Conservation (phyloP, 1,140 invertebrate genomes). For the Drosophila chauvacae region DNA sequence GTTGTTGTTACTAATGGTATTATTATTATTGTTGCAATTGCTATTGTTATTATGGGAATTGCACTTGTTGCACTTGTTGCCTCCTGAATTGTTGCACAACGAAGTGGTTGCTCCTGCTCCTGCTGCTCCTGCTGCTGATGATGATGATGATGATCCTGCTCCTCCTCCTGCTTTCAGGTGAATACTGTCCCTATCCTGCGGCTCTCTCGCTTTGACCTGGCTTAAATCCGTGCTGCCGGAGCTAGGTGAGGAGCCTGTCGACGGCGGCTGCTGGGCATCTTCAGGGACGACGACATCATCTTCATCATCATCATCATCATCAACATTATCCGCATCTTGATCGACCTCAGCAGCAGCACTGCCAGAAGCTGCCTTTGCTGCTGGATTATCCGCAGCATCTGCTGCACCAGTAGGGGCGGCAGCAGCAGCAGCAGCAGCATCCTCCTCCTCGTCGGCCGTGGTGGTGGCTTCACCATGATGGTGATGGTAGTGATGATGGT, state of each 20-base stretch:
- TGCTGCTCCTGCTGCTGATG: slow-evolving; percentile 20
- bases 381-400: slow-evolving; percentile 7
- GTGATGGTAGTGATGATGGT: slow-evolving; percentile 65
- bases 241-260: not conserved
- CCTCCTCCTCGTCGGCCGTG: slow-evolving; percentile 3
- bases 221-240: slow-evolving; percentile 7
- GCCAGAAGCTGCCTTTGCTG: not conserved
- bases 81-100: slow-evolving; percentile 43
- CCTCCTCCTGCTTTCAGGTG: slow-evolving; percentile 11
- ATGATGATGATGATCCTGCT: slow-evolving; percentile 14
- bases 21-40: slow-evolving; percentile 49
- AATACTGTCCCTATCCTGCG: slow-evolving; percentile 37
- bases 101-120: slow-evolving; percentile 30
- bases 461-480: slow-evolving; percentile 29
- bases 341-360: not conserved
- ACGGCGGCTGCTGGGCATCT: not conserved
- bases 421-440: slow-evolving; percentile 3
- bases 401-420: slow-evolving; percentile 7
- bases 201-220: slow-evolving; percentile 10
- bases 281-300: not conserved
- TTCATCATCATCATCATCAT: not conserved
- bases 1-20: slow-evolving; percentile 50
- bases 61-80: slow-evolving; percentile 80
- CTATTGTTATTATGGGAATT: slow-evolving; percentile 57
- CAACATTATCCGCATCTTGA: not conserved